Evolutionary conservation across 2,888 invertebrate species (phyloP), one percentile per base, ranked within the genome.

Genomic region (Eristalis arbustorum): DNA sequence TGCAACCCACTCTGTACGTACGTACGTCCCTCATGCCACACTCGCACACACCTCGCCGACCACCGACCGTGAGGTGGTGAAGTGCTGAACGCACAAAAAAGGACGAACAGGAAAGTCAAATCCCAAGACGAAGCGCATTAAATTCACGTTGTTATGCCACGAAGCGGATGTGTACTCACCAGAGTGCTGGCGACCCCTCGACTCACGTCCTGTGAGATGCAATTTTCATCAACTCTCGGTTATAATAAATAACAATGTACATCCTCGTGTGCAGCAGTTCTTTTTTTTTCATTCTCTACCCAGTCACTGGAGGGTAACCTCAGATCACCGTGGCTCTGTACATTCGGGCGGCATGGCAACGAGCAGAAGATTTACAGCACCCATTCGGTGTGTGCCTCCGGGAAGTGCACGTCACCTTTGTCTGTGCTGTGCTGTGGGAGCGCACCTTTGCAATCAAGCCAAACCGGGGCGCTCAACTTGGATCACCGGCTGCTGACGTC

Each of bases 301-400:
- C 63, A 11, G 34, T n/a, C 34, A 5, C 2, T 34, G 34, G 11
- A 34, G 13, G 37, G 13, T 37, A 13, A 2, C 37, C 37, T 57
- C 68, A 57, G 34, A 73, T 67, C 61, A n/a, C 42, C n/a, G 14
- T 13, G 11, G 37, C 37, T 1, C 37, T 40, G 40, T 37, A 69
- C 71, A 49, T 49, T 72, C 28, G 42, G 56, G n/a, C 18, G 49
- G 49, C 18, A 18, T 18, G 49, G 5, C 31, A 56, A 56, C 57
- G 40, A 64, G 28, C 13, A 59, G 40, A 63, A 71, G 81, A 75
- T 75, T 81, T 81, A 81, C 68, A 69, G 64, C 68, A 62, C 64
- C 63, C 59, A 71, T 56, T 77, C 71, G 61, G 25, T 68, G 10
- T 61, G 71, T 61, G 71, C 63, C 14, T 31, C 3, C 25, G 34